phyloP scores from a whole-genome alignment of 2,113 vertebrate genomes.

The Balaeniceps rex region DNA sequence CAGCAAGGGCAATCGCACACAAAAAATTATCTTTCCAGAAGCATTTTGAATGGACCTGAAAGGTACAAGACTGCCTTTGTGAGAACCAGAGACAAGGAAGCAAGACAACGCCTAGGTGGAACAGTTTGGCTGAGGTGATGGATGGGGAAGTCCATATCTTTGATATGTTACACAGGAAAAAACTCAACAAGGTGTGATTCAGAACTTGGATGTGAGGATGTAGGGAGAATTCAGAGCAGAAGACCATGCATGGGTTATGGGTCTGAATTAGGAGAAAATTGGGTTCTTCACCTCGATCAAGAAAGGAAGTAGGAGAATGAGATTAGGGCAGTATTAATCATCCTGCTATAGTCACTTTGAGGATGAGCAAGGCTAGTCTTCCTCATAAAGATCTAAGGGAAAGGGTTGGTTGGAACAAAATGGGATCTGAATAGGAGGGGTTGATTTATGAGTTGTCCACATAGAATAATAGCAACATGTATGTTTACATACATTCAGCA shows the following conservation, averaged over 20 bases:
- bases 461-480: background rate
- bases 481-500: background rate
- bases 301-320: background rate
- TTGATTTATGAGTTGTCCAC: background rate
- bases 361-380: background rate
- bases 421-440: background rate
- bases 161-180: background rate
- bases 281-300: background rate
- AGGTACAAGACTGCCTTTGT: background rate
- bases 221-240: background rate
- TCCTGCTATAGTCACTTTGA: background rate
- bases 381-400: background rate
- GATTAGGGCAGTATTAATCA: background rate
- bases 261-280: background rate
- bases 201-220: background rate
- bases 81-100: background rate
- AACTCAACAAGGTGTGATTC: background rate
- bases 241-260: background rate
- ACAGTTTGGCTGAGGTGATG: background rate
- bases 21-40: background rate
- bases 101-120: background rate
- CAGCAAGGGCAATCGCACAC: background rate
- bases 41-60: background rate
- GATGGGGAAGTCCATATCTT: background rate
- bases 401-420: background rate